Evolutionary conservation across 2,797 vertebrate species (phyloP).

Genomic region (Carcharodon carcharias): DNA sequence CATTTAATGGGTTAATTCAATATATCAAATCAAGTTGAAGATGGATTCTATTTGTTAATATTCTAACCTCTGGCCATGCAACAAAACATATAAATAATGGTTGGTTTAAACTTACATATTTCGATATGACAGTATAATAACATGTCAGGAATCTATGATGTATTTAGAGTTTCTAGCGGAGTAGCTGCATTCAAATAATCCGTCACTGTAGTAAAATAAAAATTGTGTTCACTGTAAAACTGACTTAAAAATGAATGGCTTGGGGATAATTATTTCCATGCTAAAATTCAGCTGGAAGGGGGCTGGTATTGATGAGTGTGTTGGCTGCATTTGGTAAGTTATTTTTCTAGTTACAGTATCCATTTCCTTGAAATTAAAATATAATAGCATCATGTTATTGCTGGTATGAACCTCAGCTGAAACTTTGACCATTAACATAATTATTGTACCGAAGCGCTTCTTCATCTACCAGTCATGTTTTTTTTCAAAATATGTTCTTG

Average conservation of each 20-base stretch:
- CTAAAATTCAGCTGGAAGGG: not conserved
- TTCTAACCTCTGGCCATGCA: conserved; percentile 13
- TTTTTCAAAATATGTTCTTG: not conserved
- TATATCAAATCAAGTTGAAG: not conserved
- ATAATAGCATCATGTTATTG: not conserved
- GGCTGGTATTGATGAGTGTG: not conserved
- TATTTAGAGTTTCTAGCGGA: conserved; percentile 22
- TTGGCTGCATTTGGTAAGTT: not conserved
- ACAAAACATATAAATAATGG: conserved; percentile 20
- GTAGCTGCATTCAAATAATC: not conserved
- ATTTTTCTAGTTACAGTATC: not conserved
- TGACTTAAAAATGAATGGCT: not conserved
- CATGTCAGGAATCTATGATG: conserved; percentile 32
- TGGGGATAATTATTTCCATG: not conserved
- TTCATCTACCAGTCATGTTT: not conserved
- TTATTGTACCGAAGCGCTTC: not conserved
- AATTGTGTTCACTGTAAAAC: not conserved
- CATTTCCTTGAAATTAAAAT: not conserved
- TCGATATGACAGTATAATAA: conserved; percentile 19
- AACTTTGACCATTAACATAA: not conserved
- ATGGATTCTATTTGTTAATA: conserved; percentile 28
- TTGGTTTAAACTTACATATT: conserved; percentile 13
- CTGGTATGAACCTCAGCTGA: not conserved
- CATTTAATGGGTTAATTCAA: not conserved
- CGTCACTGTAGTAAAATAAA: conserved; percentile 18